Evolutionary conservation across 2,113 vertebrate species (phyloP).

Genomic region (Ceyx melanurus): DNA sequence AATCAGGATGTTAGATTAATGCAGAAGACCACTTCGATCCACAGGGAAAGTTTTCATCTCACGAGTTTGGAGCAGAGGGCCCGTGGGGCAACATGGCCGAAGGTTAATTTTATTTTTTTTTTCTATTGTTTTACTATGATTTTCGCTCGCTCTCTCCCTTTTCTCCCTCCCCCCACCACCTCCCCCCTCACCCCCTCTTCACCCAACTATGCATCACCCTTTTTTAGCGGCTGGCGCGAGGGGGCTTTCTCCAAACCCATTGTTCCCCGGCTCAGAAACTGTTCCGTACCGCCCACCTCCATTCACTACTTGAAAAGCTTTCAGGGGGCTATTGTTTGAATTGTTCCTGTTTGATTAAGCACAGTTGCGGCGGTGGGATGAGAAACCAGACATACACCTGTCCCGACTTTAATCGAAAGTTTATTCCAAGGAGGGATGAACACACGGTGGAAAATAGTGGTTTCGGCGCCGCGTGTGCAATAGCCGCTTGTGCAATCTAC

Average conservation of each 20-base stretch:
- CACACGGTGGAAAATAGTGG: constrained; percentile 65
- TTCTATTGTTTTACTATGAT: constrained; percentile 77
- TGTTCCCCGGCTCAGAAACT: constrained; percentile 80
- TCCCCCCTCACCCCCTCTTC: constrained; percentile 10
- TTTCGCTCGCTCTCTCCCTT: constrained; percentile 43
- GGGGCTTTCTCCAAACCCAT: constrained; percentile 82
- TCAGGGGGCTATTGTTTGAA: constrained; percentile 82
- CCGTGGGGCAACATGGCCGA: constrained; percentile 99
- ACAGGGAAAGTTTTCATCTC: constrained; percentile 92
- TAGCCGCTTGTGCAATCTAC: constrained; percentile 68
- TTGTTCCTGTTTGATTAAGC: constrained; percentile 77
- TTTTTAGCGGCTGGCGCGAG: constrained; percentile 63
- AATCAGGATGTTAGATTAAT: constrained; percentile 95
- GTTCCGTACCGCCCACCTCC: constrained; percentile 80
- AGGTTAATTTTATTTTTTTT: constrained; percentile 86
- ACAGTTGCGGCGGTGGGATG: constrained; percentile 70
- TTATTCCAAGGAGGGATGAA: constrained; percentile 71
- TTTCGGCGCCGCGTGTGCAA: constrained; percentile 73
- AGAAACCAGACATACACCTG: constrained; percentile 87
- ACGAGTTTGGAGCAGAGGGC: constrained; percentile 93
- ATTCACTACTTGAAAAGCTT: constrained; percentile 79
- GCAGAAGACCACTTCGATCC: constrained; percentile 86
- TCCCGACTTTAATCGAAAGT: constrained; percentile 75
- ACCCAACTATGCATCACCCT: constrained; percentile 70
- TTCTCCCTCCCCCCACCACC: not conserved